phyloP scores from a whole-genome alignment of 2,797 vertebrate species.

The Onychomys leucogaster region DNA sequence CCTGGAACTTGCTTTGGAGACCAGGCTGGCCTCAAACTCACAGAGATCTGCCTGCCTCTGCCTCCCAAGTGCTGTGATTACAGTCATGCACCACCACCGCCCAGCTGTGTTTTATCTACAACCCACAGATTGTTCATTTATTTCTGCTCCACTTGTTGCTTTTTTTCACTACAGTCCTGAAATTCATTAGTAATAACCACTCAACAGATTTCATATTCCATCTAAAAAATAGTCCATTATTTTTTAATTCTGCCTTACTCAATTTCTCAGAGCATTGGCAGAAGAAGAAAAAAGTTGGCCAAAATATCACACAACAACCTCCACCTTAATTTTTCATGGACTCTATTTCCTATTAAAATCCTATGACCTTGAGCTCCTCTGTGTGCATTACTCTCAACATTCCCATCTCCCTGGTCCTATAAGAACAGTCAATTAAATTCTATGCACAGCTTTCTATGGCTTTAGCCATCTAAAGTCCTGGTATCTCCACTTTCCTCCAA shows the following conservation, averaged over 20 bases:
- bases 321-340: neutral
- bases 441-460: no score
- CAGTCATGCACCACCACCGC: no score
- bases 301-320: neutral
- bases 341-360: neutral
- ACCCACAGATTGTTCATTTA: no score
- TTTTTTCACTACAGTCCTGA: neutral
- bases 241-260: neutral
- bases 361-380: neutral
- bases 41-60: no score
- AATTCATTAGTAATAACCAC: neutral
- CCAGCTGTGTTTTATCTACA: neutral
- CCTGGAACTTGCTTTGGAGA: no score
- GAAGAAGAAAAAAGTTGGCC: neutral
- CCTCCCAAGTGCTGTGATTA: no score
- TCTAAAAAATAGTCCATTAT: neutral
- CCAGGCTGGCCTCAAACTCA: no score
- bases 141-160: neutral
- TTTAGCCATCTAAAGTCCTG: neutral
- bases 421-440: no score
- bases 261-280: neutral
- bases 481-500: neutral
- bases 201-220: neutral
- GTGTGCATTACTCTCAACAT: neutral
- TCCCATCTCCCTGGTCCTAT: no score